Conservation (phyloP, 2,888 invertebrate species). For the Podabrus alpinus region DNA sequence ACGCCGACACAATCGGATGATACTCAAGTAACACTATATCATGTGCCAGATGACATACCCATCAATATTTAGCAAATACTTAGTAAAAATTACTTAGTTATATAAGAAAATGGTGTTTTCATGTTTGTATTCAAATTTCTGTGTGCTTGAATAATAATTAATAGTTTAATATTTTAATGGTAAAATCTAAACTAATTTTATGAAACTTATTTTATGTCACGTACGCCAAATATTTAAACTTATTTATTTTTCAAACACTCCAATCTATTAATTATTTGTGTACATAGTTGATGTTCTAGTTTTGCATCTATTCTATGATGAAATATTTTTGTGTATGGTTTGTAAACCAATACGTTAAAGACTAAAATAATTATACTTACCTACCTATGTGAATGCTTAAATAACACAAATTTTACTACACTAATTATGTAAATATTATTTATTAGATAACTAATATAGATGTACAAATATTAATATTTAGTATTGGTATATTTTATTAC, state of each 20-base stretch:
- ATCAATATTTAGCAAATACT: conserved; percentile 38
- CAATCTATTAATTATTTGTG: neutral
- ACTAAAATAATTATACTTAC: neutral
- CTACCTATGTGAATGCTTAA: conserved; percentile 6
- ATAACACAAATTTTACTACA: conserved; percentile 3
- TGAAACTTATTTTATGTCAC: neutral
- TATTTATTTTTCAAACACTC: conserved; percentile 1
- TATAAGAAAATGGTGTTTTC: conserved; percentile 3
- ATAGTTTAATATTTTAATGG: neutral
- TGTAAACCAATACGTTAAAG: neutral
- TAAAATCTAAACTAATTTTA: neutral
- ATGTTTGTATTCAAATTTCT: neutral
- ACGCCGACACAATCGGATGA: conserved; percentile 40
- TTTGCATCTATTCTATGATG: neutral
- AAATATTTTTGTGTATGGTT: neutral
- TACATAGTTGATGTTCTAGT: neutral
- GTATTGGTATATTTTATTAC: conserved; percentile 4
- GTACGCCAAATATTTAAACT: neutral
- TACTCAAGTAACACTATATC: conserved; percentile 44
- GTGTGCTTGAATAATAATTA: neutral
- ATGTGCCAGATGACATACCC: conserved; percentile 52
- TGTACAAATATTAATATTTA: conserved; percentile 18
- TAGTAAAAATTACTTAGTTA: conserved; percentile 13
- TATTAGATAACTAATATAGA: conserved; percentile 8
- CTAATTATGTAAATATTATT: conserved; percentile 19